A percentile compares a stretch with the other conserved stretches of the same genome.
phyloP scores from a whole-genome alignment of 1,140 invertebrate genomes.

The Rhagoletis pomonella region DNA sequence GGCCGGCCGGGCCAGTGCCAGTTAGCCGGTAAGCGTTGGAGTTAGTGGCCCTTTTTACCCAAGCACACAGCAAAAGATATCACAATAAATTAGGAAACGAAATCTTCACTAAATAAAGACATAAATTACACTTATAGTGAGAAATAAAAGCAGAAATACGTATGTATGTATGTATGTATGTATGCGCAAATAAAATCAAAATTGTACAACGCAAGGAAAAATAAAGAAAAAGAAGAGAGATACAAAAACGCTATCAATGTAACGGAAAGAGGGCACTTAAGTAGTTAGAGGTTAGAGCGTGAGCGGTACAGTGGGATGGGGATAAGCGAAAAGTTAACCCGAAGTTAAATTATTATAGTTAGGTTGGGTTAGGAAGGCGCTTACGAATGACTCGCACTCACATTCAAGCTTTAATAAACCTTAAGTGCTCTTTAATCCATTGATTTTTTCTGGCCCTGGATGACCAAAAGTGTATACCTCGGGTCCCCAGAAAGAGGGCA shows the following conservation, averaged over 20 bases:
- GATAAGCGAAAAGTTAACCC: neutral
- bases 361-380: too few relatives aligned
- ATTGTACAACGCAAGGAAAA: neutral
- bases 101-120: slow-evolving; percentile 75
- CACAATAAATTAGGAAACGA: slow-evolving; percentile 75
- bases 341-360: too few relatives aligned
- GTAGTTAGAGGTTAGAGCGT: slow-evolving; percentile 7
- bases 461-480: too few relatives aligned
- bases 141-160: slow-evolving; percentile 55
- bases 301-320: neutral
- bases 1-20: neutral
- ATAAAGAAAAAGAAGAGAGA: neutral
- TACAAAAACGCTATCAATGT: neutral
- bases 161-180: neutral
- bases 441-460: too few relatives aligned
- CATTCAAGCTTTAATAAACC: too few relatives aligned
- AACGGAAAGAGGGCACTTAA: slow-evolving; percentile 41
- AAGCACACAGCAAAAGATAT: slow-evolving; percentile 73
- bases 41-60: slow-evolving; percentile 62
- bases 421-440: too few relatives aligned
- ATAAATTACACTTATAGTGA: slow-evolving; percentile 73
- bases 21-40: neutral
- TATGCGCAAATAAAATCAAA: neutral
- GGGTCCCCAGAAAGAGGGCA: too few relatives aligned
- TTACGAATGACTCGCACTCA: too few relatives aligned